Evolutionary conservation across 2,888 invertebrate genomes (phyloP).

Genomic region (Diachrysia chrysitis): DNA sequence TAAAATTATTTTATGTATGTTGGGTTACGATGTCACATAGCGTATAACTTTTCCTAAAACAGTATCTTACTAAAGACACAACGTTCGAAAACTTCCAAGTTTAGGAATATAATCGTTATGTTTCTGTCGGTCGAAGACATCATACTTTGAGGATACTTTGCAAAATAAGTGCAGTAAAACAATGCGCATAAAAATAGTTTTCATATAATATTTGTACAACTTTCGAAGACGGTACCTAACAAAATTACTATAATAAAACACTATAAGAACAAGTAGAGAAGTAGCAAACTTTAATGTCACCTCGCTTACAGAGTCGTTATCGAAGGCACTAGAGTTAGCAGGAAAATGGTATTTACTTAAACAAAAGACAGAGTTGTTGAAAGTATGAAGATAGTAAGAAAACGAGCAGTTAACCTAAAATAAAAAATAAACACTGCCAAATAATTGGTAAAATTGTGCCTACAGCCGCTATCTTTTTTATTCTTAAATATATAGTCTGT

Average conservation of each 20-base stretch:
- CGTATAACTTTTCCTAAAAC: too few relatives aligned
- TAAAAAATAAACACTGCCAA: too few relatives aligned
- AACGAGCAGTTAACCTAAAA: too few relatives aligned
- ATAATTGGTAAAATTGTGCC: too few relatives aligned
- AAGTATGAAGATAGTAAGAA: too few relatives aligned
- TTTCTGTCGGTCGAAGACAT: neutral
- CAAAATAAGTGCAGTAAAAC: constrained; percentile 48
- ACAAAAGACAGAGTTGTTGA: neutral
- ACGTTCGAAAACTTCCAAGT: too few relatives aligned
- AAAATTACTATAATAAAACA: constrained; percentile 33
- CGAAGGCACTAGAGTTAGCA: constrained; percentile 9
- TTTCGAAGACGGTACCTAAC: constrained; percentile 26
- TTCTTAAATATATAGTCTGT: too few relatives aligned
- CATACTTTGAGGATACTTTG: neutral
- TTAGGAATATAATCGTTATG: neutral
- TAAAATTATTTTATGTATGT: too few relatives aligned
- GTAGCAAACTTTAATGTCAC: constrained; percentile 23
- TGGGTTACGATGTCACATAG: too few relatives aligned
- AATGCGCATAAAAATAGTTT: constrained; percentile 38
- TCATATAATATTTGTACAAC: constrained; percentile 40
- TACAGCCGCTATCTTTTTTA: too few relatives aligned
- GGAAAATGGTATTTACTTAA: too few relatives aligned
- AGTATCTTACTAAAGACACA: too few relatives aligned
- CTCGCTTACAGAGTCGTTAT: constrained; percentile 8
- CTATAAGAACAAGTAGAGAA: constrained; percentile 22